phyloP scores from a whole-genome alignment of 64 coral and sea anemone genomes.

The Hydrozoanthus tunicans region DNA sequence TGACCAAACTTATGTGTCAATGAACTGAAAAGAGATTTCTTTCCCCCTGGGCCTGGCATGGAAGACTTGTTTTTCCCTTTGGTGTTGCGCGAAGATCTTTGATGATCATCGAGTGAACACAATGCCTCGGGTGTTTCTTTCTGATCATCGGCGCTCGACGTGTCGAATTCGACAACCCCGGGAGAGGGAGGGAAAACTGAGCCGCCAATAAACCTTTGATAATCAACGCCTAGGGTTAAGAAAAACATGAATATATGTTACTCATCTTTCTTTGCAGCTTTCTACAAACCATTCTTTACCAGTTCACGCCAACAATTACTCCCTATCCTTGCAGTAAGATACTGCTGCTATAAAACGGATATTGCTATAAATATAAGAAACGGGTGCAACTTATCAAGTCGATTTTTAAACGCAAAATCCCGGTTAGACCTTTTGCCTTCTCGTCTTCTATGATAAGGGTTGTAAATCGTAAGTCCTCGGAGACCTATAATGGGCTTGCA shows the following conservation, averaged over 20 bases:
- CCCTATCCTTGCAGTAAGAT: no score
- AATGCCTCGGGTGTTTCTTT: not conserved
- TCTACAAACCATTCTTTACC: no score
- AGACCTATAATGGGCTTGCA: no score
- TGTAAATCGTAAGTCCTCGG: no score
- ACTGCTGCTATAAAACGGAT: no score
- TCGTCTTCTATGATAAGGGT: no score
- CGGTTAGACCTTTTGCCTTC: no score
- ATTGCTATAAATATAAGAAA: no score
- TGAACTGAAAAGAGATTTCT: constrained; percentile 40
- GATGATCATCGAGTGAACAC: not conserved
- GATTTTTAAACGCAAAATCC: no score
- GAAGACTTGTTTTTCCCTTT: constrained; percentile 1
- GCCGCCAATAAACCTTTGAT: not conserved
- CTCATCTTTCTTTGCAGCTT: no score
- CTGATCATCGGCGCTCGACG: not conserved
- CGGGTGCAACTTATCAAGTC: no score
- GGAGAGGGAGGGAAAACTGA: not conserved
- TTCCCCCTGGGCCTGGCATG: not conserved
- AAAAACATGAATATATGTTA: not conserved
- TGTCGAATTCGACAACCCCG: not conserved
- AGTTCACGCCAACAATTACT: no score
- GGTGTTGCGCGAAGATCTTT: not conserved
- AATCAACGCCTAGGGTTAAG: not conserved
- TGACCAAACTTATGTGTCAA: constrained; percentile 39